phyloP scores from a whole-genome alignment of 2,797 vertebrate genomes.

The Notolepis coatsorum region DNA sequence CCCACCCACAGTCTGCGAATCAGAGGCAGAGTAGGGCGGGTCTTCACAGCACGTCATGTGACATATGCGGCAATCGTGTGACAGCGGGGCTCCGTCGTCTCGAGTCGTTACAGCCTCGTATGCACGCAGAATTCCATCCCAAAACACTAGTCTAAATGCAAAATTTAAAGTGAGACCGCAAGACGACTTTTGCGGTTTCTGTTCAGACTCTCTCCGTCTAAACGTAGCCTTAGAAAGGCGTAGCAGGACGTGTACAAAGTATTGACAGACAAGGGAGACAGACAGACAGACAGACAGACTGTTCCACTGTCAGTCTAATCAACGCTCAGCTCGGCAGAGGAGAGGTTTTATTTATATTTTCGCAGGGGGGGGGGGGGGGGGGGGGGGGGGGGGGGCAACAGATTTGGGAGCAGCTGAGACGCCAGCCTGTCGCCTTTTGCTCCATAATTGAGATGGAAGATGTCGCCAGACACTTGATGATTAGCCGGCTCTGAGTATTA shows the following conservation, averaged over 20 bases:
- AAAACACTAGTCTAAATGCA: too few species aligned
- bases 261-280: constrained; percentile 21
- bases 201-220: too few species aligned
- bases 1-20: too few species aligned
- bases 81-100: too few species aligned
- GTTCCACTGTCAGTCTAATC: constrained; percentile 43
- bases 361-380: too few species aligned
- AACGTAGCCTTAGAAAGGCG: too few species aligned
- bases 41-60: too few species aligned
- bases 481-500: constrained; percentile 68
- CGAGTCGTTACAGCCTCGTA: too few species aligned
- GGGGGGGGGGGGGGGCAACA: constrained; percentile 50
- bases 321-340: constrained; percentile 51
- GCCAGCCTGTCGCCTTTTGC: constrained; percentile 39
- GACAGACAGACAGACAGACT: constrained; percentile 34
- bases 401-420: constrained; percentile 61
- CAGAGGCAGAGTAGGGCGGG: too few species aligned
- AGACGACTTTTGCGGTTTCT: constrained; percentile 9
- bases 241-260: too few species aligned
- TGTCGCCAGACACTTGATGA: constrained; percentile 61
- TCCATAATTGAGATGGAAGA: constrained; percentile 49
- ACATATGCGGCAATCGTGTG: too few species aligned
- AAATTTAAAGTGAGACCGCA: neutral
- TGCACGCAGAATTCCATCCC: neutral
- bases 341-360: too few species aligned